Evolutionary conservation across 1,140 invertebrate species (phyloP), one percentile per base, ranked within the genome.

Genomic region (Zophobas atratus): DNA sequence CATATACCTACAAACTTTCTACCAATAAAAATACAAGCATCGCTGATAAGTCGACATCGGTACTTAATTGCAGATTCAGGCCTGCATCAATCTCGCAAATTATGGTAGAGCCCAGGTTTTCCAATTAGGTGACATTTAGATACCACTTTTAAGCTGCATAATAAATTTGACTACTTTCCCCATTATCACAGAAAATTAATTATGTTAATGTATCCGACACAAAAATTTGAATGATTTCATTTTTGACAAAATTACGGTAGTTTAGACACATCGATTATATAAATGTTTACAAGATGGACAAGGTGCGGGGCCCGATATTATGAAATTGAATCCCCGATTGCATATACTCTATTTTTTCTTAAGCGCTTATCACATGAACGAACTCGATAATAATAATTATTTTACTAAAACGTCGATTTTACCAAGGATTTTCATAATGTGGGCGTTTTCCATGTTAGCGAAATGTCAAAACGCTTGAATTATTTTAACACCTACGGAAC

Each of bases 1-100:
- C 57, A n/a, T 41, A 20, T 51, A 46, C 43, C 43, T 46, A 33
- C 34, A 35, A 6, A 67, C 60, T 67, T 67, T 67, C 60, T 67
- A 67, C 56, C 56, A 36, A 60, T 60, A 60, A 60, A 60, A 60
- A 60, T 60, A 60, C 56, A 60, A 60, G 56, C 56, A 60, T 38
- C 60, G 20, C 20, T 43, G 60, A 67, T 67, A 67, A 67, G 38
- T 67, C 34, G 43, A 67, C 38, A 67, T 67, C 34, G 34, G 20
- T 33, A 33, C 34, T 57, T 57, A 60, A 60, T 60, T 8, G 56
- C 3, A 39, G 38, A 60, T 39, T 39, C 8, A 6, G 20, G 35
- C n/a, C 33, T 60, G 32, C 49, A 6, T 53, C 35, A 60, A 60
- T 46, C 43, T 46, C 8, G 3, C 43, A 46, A 3, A 8, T 46